Evolutionary conservation across 1,140 invertebrate species (phyloP).

Genomic region (Lanistes nyassanus): DNA sequence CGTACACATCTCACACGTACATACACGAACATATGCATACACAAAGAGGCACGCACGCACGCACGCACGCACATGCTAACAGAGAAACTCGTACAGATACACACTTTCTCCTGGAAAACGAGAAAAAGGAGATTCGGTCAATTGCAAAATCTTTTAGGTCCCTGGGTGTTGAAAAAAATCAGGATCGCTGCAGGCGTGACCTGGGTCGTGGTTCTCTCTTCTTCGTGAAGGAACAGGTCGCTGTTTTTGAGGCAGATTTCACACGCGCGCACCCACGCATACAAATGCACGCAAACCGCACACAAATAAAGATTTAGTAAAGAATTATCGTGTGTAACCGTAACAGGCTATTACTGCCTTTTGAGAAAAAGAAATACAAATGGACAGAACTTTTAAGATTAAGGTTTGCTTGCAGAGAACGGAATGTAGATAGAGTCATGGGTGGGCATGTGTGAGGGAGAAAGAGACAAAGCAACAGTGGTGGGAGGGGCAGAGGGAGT

Average conservation of each 20-base stretch:
- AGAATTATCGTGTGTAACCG: not conserved
- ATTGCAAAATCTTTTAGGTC: too few species aligned
- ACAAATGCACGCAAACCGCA: constrained; percentile 2
- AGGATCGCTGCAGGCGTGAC: too few species aligned
- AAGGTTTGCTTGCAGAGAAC: not conserved
- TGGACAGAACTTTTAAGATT: not conserved
- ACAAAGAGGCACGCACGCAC: too few species aligned
- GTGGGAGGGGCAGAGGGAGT: too few species aligned
- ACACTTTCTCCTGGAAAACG: too few species aligned
- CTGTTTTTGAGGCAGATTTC: too few species aligned
- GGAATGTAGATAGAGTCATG: not conserved
- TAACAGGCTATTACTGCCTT: not conserved
- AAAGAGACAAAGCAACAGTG: not conserved
- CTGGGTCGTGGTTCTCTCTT: too few species aligned
- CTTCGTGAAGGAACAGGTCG: too few species aligned
- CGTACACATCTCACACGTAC: not conserved
- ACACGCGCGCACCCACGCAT: not conserved
- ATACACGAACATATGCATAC: not conserved
- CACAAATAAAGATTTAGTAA: not conserved
- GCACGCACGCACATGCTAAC: too few species aligned
- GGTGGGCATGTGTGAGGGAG: not conserved
- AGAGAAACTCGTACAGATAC: too few species aligned
- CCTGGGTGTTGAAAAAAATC: too few species aligned
- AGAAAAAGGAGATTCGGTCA: too few species aligned
- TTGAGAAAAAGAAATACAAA: not conserved